phyloP scores from a whole-genome alignment of 2,888 invertebrate genomes.

The Psococerastis gibbosa region DNA sequence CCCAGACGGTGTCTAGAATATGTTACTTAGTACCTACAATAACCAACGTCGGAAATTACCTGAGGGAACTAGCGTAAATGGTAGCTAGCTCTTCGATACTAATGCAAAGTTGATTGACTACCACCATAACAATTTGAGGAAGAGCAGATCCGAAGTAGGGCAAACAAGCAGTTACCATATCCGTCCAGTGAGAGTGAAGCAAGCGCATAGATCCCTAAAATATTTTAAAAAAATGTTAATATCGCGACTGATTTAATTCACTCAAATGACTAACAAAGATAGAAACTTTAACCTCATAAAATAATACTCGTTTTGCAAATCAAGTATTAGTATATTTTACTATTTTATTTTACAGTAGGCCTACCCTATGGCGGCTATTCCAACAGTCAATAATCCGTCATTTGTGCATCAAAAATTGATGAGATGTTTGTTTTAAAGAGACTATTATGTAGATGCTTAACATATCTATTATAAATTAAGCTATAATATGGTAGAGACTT shows the following conservation, averaged over 20 bases:
- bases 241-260: background rate
- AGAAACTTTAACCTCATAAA: too few species aligned
- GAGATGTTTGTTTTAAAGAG: too few species aligned
- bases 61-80: slow-evolving; percentile 13
- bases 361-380: too few species aligned
- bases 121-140: slow-evolving; percentile 54
- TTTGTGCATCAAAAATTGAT: too few species aligned
- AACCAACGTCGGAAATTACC: slow-evolving; percentile 4
- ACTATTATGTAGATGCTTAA: too few species aligned
- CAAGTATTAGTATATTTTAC: too few species aligned
- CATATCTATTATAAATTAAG: too few species aligned
- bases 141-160: slow-evolving; percentile 62
- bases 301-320: too few species aligned
- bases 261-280: background rate
- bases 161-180: slow-evolving; percentile 51
- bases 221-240: background rate
- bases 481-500: too few species aligned
- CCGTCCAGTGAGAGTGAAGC: slow-evolving; percentile 44
- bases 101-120: slow-evolving; percentile 58
- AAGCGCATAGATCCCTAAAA: slow-evolving; percentile 37
- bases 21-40: too few species aligned
- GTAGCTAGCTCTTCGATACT: slow-evolving; percentile 48
- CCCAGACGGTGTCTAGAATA: too few species aligned
- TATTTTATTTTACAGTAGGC: background rate
- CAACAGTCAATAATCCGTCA: too few species aligned